These are phyloP conservation scores for Watsonalla cultraria DNA, from an alignment of 2,888 invertebrate genomes.

Conservation along the genomic window DNA sequence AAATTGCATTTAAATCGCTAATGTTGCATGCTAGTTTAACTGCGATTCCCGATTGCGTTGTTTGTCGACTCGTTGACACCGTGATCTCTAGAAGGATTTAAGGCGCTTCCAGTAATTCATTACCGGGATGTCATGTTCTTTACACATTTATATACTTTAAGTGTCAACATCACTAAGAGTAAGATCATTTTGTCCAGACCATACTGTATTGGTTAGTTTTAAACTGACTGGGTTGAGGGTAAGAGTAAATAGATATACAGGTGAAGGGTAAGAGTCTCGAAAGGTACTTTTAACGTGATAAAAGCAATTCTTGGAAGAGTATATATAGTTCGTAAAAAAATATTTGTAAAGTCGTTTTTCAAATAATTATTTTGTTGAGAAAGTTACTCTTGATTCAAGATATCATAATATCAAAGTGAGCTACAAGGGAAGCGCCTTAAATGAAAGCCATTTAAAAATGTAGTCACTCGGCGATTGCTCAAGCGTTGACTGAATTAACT, in stretches of 20 bases:
- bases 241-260: background rate
- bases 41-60: conserved; percentile 34
- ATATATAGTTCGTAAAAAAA: no score
- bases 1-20: conserved; percentile 75
- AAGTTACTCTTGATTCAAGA: no score
- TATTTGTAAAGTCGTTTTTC: no score
- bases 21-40: conserved; percentile 64
- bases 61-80: conserved; percentile 27
- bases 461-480: conserved; percentile 63
- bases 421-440: background rate
- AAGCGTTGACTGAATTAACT: conserved; percentile 61
- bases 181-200: no score
- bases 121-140: no score
- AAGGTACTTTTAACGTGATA: no score
- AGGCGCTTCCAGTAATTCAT: background rate
- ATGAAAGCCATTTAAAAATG: conserved; percentile 23
- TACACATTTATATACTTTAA: no score
- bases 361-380: no score
- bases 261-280: background rate
- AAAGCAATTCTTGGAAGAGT: no score
- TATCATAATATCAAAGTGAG: background rate
- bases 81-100: conserved; percentile 17
- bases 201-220: background rate
- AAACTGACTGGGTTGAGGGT: background rate
- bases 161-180: no score